A percentile compares a stretch with the other conserved stretches of the same genome.
phyloP scores from a whole-genome alignment of 2,888 invertebrate species.

The Drosophila borborema region DNA sequence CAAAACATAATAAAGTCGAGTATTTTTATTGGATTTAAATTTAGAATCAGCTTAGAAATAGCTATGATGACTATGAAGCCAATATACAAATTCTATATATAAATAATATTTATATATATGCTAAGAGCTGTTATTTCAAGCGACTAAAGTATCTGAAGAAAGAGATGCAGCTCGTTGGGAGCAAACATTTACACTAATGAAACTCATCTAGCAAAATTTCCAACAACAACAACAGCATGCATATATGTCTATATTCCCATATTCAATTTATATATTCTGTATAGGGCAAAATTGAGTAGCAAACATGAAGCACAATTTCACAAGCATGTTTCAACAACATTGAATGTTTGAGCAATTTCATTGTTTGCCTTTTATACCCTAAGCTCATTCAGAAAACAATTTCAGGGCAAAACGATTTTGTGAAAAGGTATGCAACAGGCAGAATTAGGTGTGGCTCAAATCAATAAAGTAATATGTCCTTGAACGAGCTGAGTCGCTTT shows the following conservation, averaged over 20 bases:
- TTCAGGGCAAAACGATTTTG: not conserved
- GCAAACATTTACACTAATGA: not conserved
- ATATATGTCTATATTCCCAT: not conserved
- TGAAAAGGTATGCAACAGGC: not conserved
- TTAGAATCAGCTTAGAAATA: not conserved
- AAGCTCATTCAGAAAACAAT: not conserved
- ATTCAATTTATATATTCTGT: not conserved
- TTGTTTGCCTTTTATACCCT: not conserved
- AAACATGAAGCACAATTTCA: not conserved
- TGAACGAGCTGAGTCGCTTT: not conserved
- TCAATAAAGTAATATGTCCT: not conserved
- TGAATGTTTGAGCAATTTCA: not conserved
- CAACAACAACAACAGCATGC: not conserved
- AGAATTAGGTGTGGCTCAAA: not conserved
- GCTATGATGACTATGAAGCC: not conserved
- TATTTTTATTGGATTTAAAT: not conserved
- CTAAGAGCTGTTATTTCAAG: not conserved
- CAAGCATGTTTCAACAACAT: not conserved
- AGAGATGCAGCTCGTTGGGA: not conserved
- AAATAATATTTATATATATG: not conserved
- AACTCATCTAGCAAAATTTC: not conserved
- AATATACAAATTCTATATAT: not conserved
- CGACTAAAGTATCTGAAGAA: not conserved
- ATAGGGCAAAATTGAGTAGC: not conserved
- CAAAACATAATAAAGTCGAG: slow-evolving; percentile 1